These are phyloP conservation scores for Leptobrachium ailaonicum DNA, from an alignment of 2,113 vertebrate genomes.

Conservation along the genomic window DNA sequence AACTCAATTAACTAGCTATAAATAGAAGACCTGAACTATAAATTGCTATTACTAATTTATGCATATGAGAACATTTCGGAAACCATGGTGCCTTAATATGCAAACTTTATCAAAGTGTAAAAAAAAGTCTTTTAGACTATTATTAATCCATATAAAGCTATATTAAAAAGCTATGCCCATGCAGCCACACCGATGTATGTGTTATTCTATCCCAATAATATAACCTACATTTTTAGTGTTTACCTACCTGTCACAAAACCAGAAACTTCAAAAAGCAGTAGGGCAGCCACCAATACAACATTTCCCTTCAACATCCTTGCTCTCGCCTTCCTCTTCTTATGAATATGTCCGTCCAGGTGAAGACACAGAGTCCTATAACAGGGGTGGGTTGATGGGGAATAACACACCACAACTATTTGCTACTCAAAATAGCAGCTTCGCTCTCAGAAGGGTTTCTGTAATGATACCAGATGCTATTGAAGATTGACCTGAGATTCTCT, in stretches of 20 bases:
- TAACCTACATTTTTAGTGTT: constrained; percentile 7
- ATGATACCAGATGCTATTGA: constrained; percentile 57
- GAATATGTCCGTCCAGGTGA: constrained; percentile 35
- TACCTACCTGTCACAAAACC: constrained; percentile 69
- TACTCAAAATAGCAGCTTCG: constrained; percentile 67
- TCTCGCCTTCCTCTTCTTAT: constrained; percentile 58
- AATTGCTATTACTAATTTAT: no score
- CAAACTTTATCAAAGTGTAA: no score
- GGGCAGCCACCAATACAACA: constrained; percentile 48
- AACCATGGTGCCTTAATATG: no score
- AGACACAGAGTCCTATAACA: constrained; percentile 57
- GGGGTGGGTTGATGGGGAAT: constrained; percentile 41
- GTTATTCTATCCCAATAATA: no score
- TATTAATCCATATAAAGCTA: no score
- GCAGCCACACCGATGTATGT: no score
- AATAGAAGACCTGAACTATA: no score
- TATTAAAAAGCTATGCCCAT: no score
- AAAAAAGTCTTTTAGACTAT: no score
- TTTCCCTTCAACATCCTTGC: constrained; percentile 64
- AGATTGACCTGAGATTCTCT: background rate
- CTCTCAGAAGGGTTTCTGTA: constrained; percentile 42
- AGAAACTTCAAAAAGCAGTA: constrained; percentile 54
- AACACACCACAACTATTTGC: constrained; percentile 44
- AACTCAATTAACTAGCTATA: no score
- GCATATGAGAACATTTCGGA: no score